Evolutionary conservation across 2,797 vertebrate genomes (phyloP), one percentile per base, ranked within the genome.

Genomic region (Poeciliopsis gracilis): DNA sequence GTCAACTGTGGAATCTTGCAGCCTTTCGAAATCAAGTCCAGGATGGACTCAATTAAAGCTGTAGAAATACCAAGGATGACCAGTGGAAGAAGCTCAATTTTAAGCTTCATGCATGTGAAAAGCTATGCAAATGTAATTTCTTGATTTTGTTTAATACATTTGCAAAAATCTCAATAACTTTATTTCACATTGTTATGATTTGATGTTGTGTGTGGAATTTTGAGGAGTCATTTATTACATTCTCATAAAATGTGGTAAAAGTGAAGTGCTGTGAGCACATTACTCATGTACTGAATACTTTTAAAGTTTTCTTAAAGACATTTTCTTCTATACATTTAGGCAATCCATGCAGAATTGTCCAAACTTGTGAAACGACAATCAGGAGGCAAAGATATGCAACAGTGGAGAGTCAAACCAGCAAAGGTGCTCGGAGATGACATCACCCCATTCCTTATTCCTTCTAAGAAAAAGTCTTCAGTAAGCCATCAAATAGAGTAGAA

Each of bases 311-410:
- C 33, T 20, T 36, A 38, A 69, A 69, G 10, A n/a, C 13, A 69
- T 47, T 41, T 36, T 1, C 41, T 23, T 13, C 5, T 30, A 49
- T 28, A 72, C 82, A 28, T 43, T 70, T 51, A 97, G 97, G 96
- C 96, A 0, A 96, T 96, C 79, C 96, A 97, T 1, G 82, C 92
- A 0, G 96, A 97, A 88, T 93, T 97, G 69, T 96, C 97, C 1
- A 96, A 96, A 86, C 92, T 97, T 23, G 95, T 95, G 72, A 95
- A 87, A 82, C 95, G 93, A 81, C 95, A 94, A 77, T 91, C 92
- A 6, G 94, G 90, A 47, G 92, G 84, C 59, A 91, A 85, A 46
- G 91, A 95, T 6, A 86, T 81, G 18, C 77, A 86, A 72, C 92
- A 90, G 30, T 90, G 88, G 91, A 92, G 90, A 66, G 12, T 80